Conservation (phyloP, 2,888 invertebrate species). For the Dione vanillae region DNA sequence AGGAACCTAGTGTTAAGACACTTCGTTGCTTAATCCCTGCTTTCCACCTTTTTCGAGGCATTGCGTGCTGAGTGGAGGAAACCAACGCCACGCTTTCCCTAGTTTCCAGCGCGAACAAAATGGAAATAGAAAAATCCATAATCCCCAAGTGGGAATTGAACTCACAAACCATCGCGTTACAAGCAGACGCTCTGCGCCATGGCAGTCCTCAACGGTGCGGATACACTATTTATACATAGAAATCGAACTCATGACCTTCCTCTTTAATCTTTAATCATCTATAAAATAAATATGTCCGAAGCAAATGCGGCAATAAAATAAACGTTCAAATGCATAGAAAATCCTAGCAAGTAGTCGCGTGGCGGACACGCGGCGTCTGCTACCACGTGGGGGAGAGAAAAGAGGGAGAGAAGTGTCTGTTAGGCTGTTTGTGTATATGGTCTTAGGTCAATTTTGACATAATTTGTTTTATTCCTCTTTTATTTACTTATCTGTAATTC, state of each 20-base stretch:
- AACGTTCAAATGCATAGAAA: constrained; percentile 53
- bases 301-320: constrained; percentile 37
- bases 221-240: background rate
- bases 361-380: constrained; percentile 56
- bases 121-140: background rate
- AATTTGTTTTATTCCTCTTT: too few species aligned
- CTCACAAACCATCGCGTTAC: background rate
- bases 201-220: background rate
- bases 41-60: too few species aligned
- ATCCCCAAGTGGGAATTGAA: background rate
- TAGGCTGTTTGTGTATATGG: background rate
- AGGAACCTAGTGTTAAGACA: background rate
- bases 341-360: constrained; percentile 61
- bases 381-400: constrained; percentile 34
- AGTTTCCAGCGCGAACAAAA: background rate
- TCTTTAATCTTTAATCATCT: constrained; percentile 6
- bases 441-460: background rate
- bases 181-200: too few species aligned
- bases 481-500: too few species aligned
- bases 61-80: background rate
- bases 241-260: background rate
- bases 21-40: background rate
- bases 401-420: background rate
- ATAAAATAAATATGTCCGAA: constrained; percentile 34
- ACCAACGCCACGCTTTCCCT: background rate